A percentile compares a stretch with the other conserved stretches of the same genome.
phyloP scores from a whole-genome alignment of 2,888 invertebrate genomes.

The Conistra vaccinii region DNA sequence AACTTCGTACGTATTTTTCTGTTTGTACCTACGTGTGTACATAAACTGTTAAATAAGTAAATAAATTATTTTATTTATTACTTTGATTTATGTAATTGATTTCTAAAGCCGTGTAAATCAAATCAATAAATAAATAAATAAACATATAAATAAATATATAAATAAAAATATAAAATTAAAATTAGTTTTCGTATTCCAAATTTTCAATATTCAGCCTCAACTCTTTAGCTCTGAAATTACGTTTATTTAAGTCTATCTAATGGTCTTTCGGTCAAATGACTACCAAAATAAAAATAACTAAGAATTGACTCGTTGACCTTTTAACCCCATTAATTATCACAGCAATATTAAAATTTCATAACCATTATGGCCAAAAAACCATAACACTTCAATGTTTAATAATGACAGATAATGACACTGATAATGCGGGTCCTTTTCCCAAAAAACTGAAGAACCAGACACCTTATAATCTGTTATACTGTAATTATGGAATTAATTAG shows the following conservation, averaged over 20 bases:
- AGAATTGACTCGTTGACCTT: neutral
- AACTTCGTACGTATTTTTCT: no score
- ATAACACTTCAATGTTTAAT: slow-evolving; percentile 40
- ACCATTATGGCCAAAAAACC: slow-evolving; percentile 2
- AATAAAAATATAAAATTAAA: no score
- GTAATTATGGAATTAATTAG: slow-evolving; percentile 83
- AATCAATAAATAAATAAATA: no score
- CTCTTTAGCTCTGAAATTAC: neutral
- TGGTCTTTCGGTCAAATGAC: no score
- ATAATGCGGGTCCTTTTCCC: slow-evolving; percentile 38
- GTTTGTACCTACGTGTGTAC: no score
- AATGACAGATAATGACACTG: slow-evolving; percentile 35
- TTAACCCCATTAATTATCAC: neutral
- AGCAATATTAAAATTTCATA: neutral
- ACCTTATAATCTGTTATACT: slow-evolving; percentile 75
- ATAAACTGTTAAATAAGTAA: no score
- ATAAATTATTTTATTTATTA: no score
- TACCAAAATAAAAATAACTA: neutral
- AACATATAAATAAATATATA: no score
- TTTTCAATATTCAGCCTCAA: neutral
- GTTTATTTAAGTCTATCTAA: no score
- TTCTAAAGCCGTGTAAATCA: no score
- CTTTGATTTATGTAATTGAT: no score
- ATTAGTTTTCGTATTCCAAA: neutral
- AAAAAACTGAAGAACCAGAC: slow-evolving; percentile 69